A percentile compares a stretch with the other conserved stretches of the same genome.
Evolutionary conservation across 2,888 invertebrate species (phyloP).

Genomic region (Apantesis nais): DNA sequence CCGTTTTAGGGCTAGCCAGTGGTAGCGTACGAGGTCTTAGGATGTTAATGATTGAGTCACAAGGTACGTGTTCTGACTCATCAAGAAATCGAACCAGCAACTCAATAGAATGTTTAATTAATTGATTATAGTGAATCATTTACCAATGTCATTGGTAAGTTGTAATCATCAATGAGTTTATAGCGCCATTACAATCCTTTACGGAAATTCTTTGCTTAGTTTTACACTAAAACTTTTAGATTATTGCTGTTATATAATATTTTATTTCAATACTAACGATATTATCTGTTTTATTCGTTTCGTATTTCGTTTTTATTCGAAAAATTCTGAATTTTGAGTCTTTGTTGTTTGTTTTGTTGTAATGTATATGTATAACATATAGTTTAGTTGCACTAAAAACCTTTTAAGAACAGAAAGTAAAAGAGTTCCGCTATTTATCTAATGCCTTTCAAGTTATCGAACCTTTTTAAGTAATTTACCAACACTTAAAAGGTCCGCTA

Average conservation of each 20-base stretch:
- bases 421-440: too few relatives aligned
- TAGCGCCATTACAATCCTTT: conserved; percentile 56
- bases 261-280: too few relatives aligned
- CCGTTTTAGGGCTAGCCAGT: conserved; percentile 6
- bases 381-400: too few relatives aligned
- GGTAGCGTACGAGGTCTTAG: conserved; percentile 42
- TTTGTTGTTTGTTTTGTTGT: too few relatives aligned
- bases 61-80: conserved; percentile 61
- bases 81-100: conserved; percentile 47
- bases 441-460: too few relatives aligned
- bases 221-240: neutral
- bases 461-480: too few relatives aligned
- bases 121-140: conserved; percentile 65
- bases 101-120: conserved; percentile 50
- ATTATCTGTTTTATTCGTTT: neutral
- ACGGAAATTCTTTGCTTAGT: conserved; percentile 7
- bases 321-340: too few relatives aligned
- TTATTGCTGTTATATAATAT: neutral
- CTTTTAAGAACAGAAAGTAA: too few relatives aligned
- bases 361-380: too few relatives aligned
- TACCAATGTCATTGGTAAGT: conserved; percentile 47
- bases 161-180: conserved; percentile 54
- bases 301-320: too few relatives aligned
- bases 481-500: too few relatives aligned
- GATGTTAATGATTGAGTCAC: conserved; percentile 51